A percentile compares a stretch with the other conserved stretches of the same genome.
These are phyloP conservation scores for Ophthalmolycus amberensis DNA, from an alignment of 2,113 vertebrate species.

Conservation along the genomic window DNA sequence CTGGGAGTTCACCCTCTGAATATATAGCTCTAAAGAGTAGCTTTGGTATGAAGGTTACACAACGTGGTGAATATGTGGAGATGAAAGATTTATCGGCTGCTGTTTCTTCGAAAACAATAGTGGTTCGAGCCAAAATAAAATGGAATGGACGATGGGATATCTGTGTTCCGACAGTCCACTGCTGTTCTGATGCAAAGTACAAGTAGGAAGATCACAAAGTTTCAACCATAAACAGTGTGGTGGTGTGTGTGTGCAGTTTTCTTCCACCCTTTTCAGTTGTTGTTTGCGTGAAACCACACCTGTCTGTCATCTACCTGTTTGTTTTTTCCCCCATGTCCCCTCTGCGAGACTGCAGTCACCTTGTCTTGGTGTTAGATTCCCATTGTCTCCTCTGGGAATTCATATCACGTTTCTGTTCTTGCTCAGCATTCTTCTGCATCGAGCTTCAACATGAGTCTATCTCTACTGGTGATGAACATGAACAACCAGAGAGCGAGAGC, in stretches of 20 bases:
- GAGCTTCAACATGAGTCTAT: background rate
- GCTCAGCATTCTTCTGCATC: background rate
- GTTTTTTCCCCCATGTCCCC: slow-evolving; percentile 4
- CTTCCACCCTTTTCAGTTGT: background rate
- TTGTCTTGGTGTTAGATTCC: slow-evolving; percentile 20
- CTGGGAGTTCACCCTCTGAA: slow-evolving; percentile 37
- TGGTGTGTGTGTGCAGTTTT: background rate
- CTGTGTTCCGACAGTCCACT: background rate
- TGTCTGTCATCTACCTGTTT: slow-evolving; percentile 32
- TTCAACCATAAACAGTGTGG: background rate
- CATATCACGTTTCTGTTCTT: slow-evolving; percentile 7
- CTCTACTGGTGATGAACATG: background rate
- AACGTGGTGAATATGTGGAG: slow-evolving; percentile 15
- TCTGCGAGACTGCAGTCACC: slow-evolving; percentile 20
- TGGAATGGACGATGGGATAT: slow-evolving; percentile 1
- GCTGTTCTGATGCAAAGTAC: background rate
- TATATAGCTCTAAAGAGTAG: slow-evolving; percentile 14
- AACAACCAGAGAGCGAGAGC: background rate
- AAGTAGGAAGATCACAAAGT: slow-evolving; percentile 11
- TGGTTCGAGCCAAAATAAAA: background rate
- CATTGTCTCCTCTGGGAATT: slow-evolving; percentile 18
- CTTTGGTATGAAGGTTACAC: slow-evolving; percentile 30
- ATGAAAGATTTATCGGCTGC: slow-evolving; percentile 43
- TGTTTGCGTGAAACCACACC: slow-evolving; percentile 22
- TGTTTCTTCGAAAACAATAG: slow-evolving; percentile 20